A percentile compares a stretch with the other conserved stretches of the same genome.
These are phyloP conservation scores for Genyomyrus donnyi DNA, from an alignment of 2,113 vertebrate genomes.

Conservation along the genomic window DNA sequence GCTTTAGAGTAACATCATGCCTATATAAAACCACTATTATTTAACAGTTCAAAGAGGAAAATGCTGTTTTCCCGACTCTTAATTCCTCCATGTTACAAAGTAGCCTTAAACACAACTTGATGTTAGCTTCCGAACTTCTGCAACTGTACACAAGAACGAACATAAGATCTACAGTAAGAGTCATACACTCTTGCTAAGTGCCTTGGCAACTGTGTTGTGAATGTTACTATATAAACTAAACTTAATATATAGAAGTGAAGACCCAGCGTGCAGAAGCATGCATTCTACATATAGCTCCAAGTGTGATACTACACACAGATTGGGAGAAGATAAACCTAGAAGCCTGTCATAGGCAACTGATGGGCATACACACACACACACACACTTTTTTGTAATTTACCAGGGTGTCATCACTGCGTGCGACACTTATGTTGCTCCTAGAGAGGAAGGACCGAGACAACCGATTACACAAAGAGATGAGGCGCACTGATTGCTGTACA, in stretches of 20 bases:
- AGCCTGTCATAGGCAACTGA: background rate
- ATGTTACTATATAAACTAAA: background rate
- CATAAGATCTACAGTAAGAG: conserved; percentile 23
- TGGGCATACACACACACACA: background rate
- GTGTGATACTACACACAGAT: background rate
- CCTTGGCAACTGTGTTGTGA: background rate
- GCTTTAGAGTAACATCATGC: background rate
- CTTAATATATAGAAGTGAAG: background rate
- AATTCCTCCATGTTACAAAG: conserved; percentile 29
- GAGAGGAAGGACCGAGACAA: conserved; percentile 96
- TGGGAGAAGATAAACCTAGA: background rate
- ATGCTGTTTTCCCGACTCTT: background rate
- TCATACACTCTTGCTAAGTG: background rate
- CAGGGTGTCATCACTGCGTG: conserved; percentile 92
- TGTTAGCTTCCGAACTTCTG: conserved; percentile 14
- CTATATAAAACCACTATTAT: conserved; percentile 19
- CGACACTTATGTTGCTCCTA: conserved; percentile 92
- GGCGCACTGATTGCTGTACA: conserved; percentile 89
- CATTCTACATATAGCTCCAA: background rate
- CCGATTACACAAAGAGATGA: conserved; percentile 98
- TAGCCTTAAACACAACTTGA: conserved; percentile 34
- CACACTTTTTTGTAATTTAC: conserved; percentile 59
- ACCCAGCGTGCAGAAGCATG: background rate
- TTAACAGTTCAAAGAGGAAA: conserved; percentile 17
- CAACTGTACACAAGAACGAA: conserved; percentile 31